These are phyloP conservation scores for Dendrolimus houi DNA, from an alignment of 2,888 invertebrate species.

Conservation along the genomic window DNA sequence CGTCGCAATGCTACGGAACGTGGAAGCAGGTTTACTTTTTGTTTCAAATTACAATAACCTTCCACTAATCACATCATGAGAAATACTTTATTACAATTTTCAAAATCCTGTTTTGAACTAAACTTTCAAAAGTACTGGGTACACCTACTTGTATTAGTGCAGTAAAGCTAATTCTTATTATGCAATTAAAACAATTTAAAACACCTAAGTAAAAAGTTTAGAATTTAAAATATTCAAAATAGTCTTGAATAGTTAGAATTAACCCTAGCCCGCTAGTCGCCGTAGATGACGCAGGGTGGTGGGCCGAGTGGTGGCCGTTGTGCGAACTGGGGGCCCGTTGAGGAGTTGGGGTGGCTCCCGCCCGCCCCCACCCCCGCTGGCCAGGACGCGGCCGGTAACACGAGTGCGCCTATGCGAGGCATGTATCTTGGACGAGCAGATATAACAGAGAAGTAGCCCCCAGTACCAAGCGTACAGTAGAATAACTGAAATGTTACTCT, in stretches of 20 bases:
- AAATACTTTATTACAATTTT: too few relatives aligned
- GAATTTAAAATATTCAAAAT: conserved; percentile 62
- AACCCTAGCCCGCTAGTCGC: conserved; percentile 69
- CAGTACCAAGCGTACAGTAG: conserved; percentile 61
- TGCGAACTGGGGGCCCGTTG: conserved; percentile 20
- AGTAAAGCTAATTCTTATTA: too few relatives aligned
- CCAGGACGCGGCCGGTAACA: conserved; percentile 73
- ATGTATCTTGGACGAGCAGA: conserved; percentile 77
- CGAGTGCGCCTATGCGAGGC: conserved; percentile 76
- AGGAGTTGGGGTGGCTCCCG: conserved; percentile 18
- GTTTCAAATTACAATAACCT: too few relatives aligned
- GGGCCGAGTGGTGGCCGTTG: conserved; percentile 30
- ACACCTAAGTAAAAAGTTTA: conserved; percentile 1
- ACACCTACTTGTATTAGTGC: too few relatives aligned
- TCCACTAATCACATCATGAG: too few relatives aligned
- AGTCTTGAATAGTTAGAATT: conserved; percentile 65
- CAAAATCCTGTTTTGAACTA: too few relatives aligned
- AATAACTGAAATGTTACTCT: conserved; percentile 33
- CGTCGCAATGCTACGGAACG: too few relatives aligned
- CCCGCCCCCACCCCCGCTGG: conserved; percentile 34
- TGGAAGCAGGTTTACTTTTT: too few relatives aligned
- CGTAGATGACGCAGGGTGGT: conserved; percentile 66
- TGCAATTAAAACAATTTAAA: too few relatives aligned
- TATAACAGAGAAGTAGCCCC: conserved; percentile 76
- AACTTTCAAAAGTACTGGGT: too few relatives aligned